Base-by-base conservation (phyloP, 2,888 invertebrate genomes). In the Matsumyia berberina region DNA sequence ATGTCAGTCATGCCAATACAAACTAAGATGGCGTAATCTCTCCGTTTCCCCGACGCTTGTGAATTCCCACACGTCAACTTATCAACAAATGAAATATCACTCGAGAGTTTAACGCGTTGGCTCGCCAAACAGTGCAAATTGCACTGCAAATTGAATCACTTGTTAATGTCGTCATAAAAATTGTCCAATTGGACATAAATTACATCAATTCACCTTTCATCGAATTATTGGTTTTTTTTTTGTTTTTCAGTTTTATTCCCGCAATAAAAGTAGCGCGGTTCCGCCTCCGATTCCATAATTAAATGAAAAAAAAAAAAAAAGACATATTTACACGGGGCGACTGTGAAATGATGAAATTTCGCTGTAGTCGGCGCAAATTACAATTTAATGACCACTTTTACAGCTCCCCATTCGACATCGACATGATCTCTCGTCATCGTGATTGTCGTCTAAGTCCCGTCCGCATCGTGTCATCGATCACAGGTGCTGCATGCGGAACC, bases 401-500 rank as follows among this genome's bases (percentile, higher is more conserved):
- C 62, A 64, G 29, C 72, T 72, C 60, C 15, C 55, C 66, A 44
- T 49, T 11, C 29, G 37, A 66, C 78, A 60, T 39, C 29, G 55
- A 29, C 15, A 29, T 53, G 74, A 67, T 67, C 73, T 44, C 9
- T 64, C 29, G 37, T 58, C 12, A 8, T n/a, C 1, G 42, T 42
- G 12, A n/a, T 42, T 44, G 17, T 24, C 17, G 49, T 19, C n/a
- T 76, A 42, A 55, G 42, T 77, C 42, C 31, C 60, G 46, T 78
- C 19, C 39, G 33, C n/a, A n/a, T 69, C 60, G 51, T 67, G 74
- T 60, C 85, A 85, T 85, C 80, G 85, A 85, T 85, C 85, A 85
- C 80, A 76, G 85, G 85, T 85, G 85, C 76, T 85, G 80, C 85
- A 85, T 74, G 85, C 85, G 80, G 85, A 80, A 85, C 85, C 80